phyloP scores from a whole-genome alignment of 2,888 invertebrate genomes.

The Pseudeuparius sepicola region DNA sequence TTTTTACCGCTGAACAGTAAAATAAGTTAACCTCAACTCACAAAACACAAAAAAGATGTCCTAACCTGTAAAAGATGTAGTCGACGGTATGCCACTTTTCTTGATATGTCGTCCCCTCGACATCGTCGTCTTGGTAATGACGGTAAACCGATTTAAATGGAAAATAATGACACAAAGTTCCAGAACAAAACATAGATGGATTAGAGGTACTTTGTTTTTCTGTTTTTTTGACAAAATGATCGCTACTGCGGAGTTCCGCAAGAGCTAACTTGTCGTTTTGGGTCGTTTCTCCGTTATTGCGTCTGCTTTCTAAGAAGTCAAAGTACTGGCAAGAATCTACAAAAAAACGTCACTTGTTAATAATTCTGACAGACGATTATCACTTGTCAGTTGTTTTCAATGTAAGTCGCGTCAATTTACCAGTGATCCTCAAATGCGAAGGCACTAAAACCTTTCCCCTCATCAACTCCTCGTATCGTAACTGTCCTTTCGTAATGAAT shows the following conservation, averaged over 20 bases:
- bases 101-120: slow-evolving; percentile 70
- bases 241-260: slow-evolving; percentile 31
- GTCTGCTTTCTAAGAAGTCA: slow-evolving; percentile 26
- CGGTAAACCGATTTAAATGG: slow-evolving; percentile 59
- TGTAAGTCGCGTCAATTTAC: slow-evolving; percentile 25
- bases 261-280: slow-evolving; percentile 29
- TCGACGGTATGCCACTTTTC: slow-evolving; percentile 73
- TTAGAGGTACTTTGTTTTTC: slow-evolving; percentile 21
- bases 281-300: slow-evolving; percentile 20
- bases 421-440: slow-evolving; percentile 41
- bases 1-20: slow-evolving; percentile 28
- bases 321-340: slow-evolving; percentile 36
- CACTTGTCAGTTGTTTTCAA: too few species aligned
- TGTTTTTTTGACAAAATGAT: slow-evolving; percentile 15
- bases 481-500: slow-evolving; percentile 54
- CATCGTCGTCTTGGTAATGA: slow-evolving; percentile 38
- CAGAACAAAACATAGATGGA: slow-evolving; percentile 47
- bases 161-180: slow-evolving; percentile 54
- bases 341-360: too few species aligned
- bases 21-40: too few species aligned
- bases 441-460: slow-evolving; percentile 32
- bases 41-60: too few species aligned
- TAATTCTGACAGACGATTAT: too few species aligned
- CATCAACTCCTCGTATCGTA: slow-evolving; percentile 40
- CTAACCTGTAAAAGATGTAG: slow-evolving; percentile 80